A percentile compares a stretch with the other conserved stretches of the same genome.
These are phyloP conservation scores for Ctenoplectra terminalis DNA, from an alignment of 1,140 invertebrate genomes.

Conservation along the genomic window DNA sequence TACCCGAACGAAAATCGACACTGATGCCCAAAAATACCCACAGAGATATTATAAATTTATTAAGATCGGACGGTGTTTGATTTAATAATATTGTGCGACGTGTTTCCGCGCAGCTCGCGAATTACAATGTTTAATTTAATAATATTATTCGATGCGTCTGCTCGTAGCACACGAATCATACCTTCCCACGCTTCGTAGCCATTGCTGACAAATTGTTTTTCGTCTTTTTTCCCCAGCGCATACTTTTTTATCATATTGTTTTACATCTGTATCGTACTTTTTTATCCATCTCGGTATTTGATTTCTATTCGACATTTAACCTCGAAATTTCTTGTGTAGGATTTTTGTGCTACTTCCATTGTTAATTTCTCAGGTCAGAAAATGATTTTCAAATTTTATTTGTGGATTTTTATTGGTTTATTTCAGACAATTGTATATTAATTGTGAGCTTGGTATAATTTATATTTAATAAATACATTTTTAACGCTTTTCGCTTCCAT, in stretches of 20 bases:
- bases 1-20: not conserved
- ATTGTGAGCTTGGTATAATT: too few relatives aligned
- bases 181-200: not conserved
- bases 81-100: constrained; percentile 5
- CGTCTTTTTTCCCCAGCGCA: not conserved
- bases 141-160: constrained; percentile 7
- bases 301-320: not conserved
- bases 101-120: not conserved
- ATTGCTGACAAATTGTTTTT: not conserved
- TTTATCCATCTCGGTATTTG: too few relatives aligned
- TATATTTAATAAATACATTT: not conserved
- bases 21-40: not conserved
- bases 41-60: not conserved
- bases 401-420: not conserved
- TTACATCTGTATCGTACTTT: too few relatives aligned
- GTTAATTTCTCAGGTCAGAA: not conserved
- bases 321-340: not conserved
- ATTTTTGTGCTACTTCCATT: not conserved
- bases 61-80: not conserved
- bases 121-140: constrained; percentile 13
- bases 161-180: not conserved
- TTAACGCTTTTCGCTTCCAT: too few relatives aligned
- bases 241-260: too few relatives aligned
- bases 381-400: not conserved
- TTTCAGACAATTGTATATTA: not conserved